These are phyloP conservation scores for Pristionchus maxplancki DNA, from an alignment of 2,888 invertebrate genomes.

Conservation along the genomic window DNA sequence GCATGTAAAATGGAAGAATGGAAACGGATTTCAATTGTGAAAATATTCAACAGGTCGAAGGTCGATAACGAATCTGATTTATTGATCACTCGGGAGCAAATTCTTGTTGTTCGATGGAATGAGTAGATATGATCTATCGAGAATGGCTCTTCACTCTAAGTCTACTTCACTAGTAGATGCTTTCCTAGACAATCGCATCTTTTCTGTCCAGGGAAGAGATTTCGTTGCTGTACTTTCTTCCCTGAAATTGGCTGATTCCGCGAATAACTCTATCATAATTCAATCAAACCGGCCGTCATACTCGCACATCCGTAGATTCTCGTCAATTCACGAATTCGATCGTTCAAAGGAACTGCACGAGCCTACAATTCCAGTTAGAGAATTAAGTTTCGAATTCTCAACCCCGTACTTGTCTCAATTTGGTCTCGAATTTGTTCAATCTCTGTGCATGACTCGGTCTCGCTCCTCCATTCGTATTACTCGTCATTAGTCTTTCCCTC, in stretches of 20 bases:
- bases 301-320: slow-evolving; percentile 63
- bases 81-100: not conserved
- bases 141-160: not conserved
- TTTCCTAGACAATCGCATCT: slow-evolving; percentile 69
- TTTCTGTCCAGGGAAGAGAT: slow-evolving; percentile 58
- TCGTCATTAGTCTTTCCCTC: slow-evolving; percentile 61
- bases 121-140: not conserved
- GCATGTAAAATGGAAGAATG: not conserved
- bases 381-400: not conserved
- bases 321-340: slow-evolving; percentile 61
- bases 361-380: not conserved
- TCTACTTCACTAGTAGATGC: slow-evolving; percentile 60
- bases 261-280: not conserved
- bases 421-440: slow-evolving; percentile 54
- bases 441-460: slow-evolving; percentile 51
- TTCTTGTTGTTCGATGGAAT: not conserved
- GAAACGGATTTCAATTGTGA: not conserved
- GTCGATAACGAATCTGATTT: not conserved
- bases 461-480: not conserved
- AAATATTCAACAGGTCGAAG: not conserved
- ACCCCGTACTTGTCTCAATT: slow-evolving; percentile 53
- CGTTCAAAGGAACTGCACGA: slow-evolving; percentile 56
- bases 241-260: not conserved
- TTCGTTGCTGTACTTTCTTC: slow-evolving; percentile 17
- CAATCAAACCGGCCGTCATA: slow-evolving; percentile 55